These are phyloP conservation scores for Ophioderma brevispina DNA, from an alignment of 35 echinoderm and acorn worm genomes.

Conservation along the genomic window DNA sequence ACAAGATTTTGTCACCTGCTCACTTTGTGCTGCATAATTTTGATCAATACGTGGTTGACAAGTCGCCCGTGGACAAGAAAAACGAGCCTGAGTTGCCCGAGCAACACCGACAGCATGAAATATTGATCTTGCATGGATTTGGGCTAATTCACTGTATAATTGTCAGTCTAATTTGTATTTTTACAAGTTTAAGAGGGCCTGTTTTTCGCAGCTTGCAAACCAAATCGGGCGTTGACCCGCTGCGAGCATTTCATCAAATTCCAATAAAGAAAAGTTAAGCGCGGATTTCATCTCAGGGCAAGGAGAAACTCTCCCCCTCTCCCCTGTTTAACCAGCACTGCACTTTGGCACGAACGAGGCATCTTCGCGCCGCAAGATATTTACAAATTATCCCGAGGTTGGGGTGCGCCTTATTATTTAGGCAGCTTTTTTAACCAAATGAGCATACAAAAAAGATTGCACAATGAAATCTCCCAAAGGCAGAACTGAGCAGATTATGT, in stretches of 20 bases:
- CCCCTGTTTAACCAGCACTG: not conserved
- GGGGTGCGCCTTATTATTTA: not conserved
- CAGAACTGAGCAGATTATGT: not conserved
- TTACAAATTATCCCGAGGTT: not conserved
- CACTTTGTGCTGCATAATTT: not conserved
- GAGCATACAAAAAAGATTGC: not conserved
- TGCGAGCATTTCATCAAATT: conserved; percentile 3
- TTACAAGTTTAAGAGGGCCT: conserved; percentile 10
- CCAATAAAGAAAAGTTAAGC: conserved; percentile 6
- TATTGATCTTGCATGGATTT: conserved; percentile 14
- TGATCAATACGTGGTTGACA: conserved; percentile 10
- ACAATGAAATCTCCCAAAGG: not conserved
- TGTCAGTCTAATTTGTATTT: conserved; percentile 11
- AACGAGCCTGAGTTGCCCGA: not conserved
- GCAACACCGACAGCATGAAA: not conserved
- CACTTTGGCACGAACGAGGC: not conserved
- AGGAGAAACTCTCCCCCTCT: not conserved
- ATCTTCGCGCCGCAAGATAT: not conserved
- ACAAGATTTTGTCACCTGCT: conserved; percentile 13
- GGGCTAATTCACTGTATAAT: conserved; percentile 13
- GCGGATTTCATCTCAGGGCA: not conserved
- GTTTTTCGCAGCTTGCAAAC: conserved; percentile 12
- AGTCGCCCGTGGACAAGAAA: not conserved
- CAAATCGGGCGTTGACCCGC: not conserved
- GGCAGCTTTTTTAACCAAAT: not conserved